Evolutionary conservation across 2,113 vertebrate genomes (phyloP).

Genomic region (Siniperca chuatsi): DNA sequence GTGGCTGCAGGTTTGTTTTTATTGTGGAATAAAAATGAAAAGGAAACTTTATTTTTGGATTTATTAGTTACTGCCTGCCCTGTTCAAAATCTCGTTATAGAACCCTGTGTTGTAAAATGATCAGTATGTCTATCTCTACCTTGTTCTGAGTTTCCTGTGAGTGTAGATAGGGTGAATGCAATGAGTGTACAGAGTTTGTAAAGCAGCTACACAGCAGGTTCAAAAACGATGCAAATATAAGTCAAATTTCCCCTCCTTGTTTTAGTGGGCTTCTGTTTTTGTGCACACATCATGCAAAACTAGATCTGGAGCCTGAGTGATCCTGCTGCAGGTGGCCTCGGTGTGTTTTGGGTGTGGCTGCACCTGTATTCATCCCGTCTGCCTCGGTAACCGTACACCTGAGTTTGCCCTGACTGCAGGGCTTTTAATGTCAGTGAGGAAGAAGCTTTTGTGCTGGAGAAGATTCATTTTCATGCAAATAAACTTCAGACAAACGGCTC

Average conservation of each 20-base stretch:
- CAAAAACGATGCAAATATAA: constrained; percentile 16
- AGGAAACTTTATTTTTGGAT: background rate
- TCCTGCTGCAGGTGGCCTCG: background rate
- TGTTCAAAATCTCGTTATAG: background rate
- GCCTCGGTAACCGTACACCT: background rate
- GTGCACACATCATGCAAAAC: background rate
- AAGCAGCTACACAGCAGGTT: background rate
- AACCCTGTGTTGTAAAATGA: too few species aligned
- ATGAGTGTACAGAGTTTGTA: background rate
- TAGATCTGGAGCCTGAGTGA: background rate
- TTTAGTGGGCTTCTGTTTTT: background rate
- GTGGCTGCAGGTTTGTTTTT: background rate
- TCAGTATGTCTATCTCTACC: too few species aligned
- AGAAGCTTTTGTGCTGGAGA: background rate
- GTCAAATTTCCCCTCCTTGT: background rate
- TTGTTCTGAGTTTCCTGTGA: too few species aligned
- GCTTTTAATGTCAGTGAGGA: background rate
- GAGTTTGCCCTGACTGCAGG: background rate
- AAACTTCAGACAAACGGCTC: background rate
- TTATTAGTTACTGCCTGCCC: background rate
- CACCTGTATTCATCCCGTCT: background rate
- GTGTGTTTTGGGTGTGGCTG: constrained; percentile 31
- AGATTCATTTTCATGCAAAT: background rate
- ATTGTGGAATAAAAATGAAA: background rate
- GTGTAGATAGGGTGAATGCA: background rate